These are phyloP conservation scores for Onthophagus sagittarius DNA, from an alignment of 2,888 invertebrate species.

Conservation along the genomic window DNA sequence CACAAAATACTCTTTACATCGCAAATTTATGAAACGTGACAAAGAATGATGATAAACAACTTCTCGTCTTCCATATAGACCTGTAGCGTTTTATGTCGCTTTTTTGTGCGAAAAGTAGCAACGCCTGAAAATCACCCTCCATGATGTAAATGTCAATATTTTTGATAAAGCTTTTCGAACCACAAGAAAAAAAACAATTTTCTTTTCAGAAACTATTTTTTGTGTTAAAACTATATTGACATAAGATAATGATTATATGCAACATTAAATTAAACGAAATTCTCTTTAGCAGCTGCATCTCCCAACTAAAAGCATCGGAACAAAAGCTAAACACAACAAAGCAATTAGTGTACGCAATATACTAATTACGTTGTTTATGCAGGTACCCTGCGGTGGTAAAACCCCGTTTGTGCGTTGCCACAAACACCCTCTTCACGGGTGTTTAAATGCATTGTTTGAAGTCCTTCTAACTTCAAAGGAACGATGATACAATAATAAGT, in stretches of 20 bases:
- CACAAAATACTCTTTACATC: background rate
- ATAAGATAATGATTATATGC: too few relatives aligned
- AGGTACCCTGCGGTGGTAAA: background rate
- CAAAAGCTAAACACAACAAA: background rate
- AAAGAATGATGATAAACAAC: background rate
- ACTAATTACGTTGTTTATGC: background rate
- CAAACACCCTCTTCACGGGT: background rate
- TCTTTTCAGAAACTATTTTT: background rate
- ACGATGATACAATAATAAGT: background rate
- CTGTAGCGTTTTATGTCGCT: background rate
- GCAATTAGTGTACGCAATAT: background rate
- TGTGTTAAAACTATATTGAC: background rate
- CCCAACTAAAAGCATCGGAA: background rate
- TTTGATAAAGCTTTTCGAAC: background rate
- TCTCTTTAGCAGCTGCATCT: background rate
- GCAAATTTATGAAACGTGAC: background rate
- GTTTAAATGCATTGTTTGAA: background rate
- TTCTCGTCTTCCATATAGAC: background rate
- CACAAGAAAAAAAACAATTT: background rate
- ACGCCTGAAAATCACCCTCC: background rate
- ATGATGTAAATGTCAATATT: background rate
- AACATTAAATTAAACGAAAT: background rate
- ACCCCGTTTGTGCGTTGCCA: background rate
- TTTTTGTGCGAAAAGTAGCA: background rate
- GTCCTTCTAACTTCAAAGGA: background rate